Base-by-base conservation (phyloP, 2,888 invertebrate genomes). In the Argyra leucocephala region DNA sequence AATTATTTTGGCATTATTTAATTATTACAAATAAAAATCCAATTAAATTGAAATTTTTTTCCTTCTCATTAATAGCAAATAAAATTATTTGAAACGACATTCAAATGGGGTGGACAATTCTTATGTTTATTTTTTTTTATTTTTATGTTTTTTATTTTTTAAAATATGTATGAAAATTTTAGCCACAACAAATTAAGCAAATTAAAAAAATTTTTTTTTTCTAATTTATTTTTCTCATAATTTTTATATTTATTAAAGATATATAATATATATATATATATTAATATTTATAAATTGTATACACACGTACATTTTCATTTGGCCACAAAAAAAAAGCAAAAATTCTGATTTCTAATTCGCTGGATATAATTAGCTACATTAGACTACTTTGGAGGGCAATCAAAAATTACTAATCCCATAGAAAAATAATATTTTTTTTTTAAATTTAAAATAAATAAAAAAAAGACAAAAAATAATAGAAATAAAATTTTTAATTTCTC, bases 51-150 rank as follows among this genome's bases (percentile, higher is more conserved):
- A n/a, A n/a, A n/a, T n/a, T n/a, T n/a, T n/a, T n/a, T n/a, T n/a
- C n/a, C n/a, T n/a, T 37, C 37, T 18, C 15, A 48, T 3, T 12
- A 48, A n/a, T n/a, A n/a, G n/a, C n/a, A n/a, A 26, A 26, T 26
- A 26, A 48, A 48, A 48, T 18, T 48, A 48, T 12, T 18, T 18
- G 15, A 37, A 37, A 37, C 12, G n/a, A n/a, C 18, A 48, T 48
- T 48, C 18, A 48, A 48, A 48, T 48, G 48, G 48, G 48, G 48
- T 48, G 48, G 48, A 48, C 48, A 48, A 18, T 48, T 48, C n/a
- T 48, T 48, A 5, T 18, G n/a, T 48, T n/a, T 12, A 48, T 18
- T 48, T 48, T 15, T 48, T 18, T 18, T 48, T 48, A 15, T 18
- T 18, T 48, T 26, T 7, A 6, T 26, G 5, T 4, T 26, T 26